A percentile compares a stretch with the other conserved stretches of the same genome.
phyloP scores from a whole-genome alignment of 2,113 vertebrate species.

The Garra rufa region DNA sequence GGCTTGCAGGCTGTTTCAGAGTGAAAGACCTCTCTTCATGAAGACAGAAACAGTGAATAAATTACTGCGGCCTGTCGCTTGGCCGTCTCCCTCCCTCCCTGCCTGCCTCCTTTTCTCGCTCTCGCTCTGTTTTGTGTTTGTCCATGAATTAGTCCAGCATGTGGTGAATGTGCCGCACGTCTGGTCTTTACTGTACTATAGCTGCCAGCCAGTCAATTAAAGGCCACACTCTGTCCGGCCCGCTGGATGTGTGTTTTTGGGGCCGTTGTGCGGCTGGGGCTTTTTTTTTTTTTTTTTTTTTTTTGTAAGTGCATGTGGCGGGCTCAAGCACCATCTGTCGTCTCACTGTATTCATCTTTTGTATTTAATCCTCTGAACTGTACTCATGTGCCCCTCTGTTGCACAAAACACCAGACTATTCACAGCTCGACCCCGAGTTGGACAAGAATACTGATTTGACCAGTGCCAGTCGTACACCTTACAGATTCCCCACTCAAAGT shows the following conservation, averaged over 20 bases:
- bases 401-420: constrained; percentile 26
- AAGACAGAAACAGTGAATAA: constrained; percentile 57
- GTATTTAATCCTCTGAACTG: constrained; percentile 46
- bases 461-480: too few species aligned
- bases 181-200: constrained; percentile 56
- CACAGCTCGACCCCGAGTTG: background rate
- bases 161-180: constrained; percentile 50
- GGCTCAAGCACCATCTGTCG: constrained; percentile 60
- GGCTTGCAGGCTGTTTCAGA: constrained; percentile 51
- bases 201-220: constrained; percentile 60
- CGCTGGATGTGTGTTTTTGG: constrained; percentile 45
- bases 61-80: constrained; percentile 50
- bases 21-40: constrained; percentile 59
- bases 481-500: background rate
- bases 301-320: constrained; percentile 42
- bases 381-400: constrained; percentile 23
- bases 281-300: constrained; percentile 41
- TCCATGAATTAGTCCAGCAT: constrained; percentile 60
- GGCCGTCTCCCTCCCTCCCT: constrained; percentile 18
- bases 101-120: constrained; percentile 30
- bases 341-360: constrained; percentile 48
- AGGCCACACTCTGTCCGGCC: constrained; percentile 56
- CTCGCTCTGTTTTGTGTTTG: constrained; percentile 57
- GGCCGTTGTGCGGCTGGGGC: constrained; percentile 44
- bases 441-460: constrained; percentile 40